These are phyloP conservation scores for Quiscalus mexicanus DNA, from an alignment of 2,113 vertebrate species.

Conservation along the genomic window DNA sequence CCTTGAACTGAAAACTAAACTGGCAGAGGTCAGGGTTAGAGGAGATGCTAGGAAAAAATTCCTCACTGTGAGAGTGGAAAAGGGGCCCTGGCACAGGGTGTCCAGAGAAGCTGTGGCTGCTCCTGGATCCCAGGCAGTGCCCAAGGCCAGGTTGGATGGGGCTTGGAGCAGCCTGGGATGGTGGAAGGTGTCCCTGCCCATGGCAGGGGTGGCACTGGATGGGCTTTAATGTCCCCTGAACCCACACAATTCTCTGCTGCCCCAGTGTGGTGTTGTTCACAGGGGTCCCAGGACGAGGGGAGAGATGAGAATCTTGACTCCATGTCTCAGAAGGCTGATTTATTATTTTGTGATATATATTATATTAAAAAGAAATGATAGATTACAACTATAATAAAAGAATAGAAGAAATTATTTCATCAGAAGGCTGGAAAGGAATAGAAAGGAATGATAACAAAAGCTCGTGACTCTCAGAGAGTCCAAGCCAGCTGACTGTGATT, in stretches of 20 bases:
- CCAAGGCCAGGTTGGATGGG: fast-evolving
- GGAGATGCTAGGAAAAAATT: not conserved
- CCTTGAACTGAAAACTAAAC: not conserved
- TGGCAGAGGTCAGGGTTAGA: not conserved
- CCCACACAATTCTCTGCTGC: not conserved
- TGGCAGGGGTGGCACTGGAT: not conserved
- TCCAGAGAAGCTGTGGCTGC: not conserved
- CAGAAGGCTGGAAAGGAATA: too few species aligned
- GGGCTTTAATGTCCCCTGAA: fast-evolving
- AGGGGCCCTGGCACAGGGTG: not conserved
- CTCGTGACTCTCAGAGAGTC: too few species aligned
- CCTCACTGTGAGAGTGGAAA: not conserved
- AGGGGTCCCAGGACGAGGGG: too few species aligned
- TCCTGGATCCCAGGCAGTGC: not conserved
- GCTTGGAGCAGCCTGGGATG: fast-evolving
- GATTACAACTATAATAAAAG: too few species aligned
- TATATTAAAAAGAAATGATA: too few species aligned
- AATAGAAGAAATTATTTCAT: too few species aligned
- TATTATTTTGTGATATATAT: too few species aligned
- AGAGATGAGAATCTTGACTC: too few species aligned
- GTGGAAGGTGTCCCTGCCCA: not conserved
- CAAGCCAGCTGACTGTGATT: too few species aligned
- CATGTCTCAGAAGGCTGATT: too few species aligned
- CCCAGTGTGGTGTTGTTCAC: too few species aligned
- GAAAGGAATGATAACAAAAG: too few species aligned